Evolutionary conservation across 2,113 vertebrate genomes (phyloP), one percentile per base, ranked within the genome.

Genomic region (Neodon shergylaensis): DNA sequence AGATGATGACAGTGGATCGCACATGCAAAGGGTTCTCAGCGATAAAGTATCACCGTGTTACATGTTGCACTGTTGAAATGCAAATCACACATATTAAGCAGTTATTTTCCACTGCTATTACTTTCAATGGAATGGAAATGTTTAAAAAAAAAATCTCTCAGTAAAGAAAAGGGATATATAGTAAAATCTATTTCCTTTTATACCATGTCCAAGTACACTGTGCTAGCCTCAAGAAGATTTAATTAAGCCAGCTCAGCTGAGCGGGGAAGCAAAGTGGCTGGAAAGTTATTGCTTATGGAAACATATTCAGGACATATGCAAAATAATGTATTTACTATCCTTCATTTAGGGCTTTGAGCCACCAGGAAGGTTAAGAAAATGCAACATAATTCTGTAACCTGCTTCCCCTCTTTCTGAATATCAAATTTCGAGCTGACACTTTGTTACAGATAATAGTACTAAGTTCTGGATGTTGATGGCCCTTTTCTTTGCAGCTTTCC

Each of bases 381-480:
- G 92, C 83, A 92, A 49, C 76, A 26, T 95, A 97, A 96, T 92
- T 96, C 96, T 93, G 61, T 84, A 73, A 5, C 91, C 95, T 3
- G 31, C 93, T 90, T 96, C 83, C 39, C 73, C 52, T 79, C 42
- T 90, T 95, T 97, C 89, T 94, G 97, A 98, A 97, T 92, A 88
- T 97, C 94, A 98, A 97, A 97, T 65, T 92, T 97, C 90, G 63
- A 92, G 93, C 96, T 95, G 94, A 66, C 85, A 98, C 96, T 99
- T 98, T 98, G 98, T 98, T 97, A 89, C 97, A 98, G 98, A 98
- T 98, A 98, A 98, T 89, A 97, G 98, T 94, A 91, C 97, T 94
- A 98, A 97, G 95, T 98, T 98, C 98, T 90, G 98, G 98, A 97
- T 98, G 98, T 96, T 98, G 98, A 98, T 98, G 97, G 98, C 74